A percentile compares a stretch with the other conserved stretches of the same genome.
phyloP scores from a whole-genome alignment of 53 echinoderm and acorn worm genomes.

The Luidia sarsii region DNA sequence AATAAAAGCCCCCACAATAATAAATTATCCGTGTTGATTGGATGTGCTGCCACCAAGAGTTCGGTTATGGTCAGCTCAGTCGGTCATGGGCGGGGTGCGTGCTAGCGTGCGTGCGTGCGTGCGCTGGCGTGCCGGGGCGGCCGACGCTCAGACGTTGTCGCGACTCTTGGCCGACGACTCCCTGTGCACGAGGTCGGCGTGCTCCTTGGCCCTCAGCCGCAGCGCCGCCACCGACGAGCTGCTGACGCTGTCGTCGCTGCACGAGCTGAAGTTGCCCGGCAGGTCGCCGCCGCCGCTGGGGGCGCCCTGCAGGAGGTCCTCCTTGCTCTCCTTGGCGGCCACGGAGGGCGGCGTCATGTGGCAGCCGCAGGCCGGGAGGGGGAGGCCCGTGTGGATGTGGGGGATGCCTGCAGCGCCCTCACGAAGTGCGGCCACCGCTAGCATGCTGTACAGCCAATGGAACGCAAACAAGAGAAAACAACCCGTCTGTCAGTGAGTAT shows the following conservation, averaged over 20 bases:
- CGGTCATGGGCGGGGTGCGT: no score
- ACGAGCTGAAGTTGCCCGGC: conserved; percentile 58
- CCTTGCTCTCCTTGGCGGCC: conserved; percentile 48
- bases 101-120: no score
- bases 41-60: no score
- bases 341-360: conserved; percentile 35
- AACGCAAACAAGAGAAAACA: no score
- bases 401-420: conserved; percentile 32
- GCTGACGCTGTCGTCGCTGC: conserved; percentile 66
- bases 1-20: no score
- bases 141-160: conserved; percentile 16
- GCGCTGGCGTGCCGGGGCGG: no score
- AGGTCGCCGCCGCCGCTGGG: conserved; percentile 42
- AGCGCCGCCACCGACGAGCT: conserved; percentile 75
- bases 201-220: conserved; percentile 76
- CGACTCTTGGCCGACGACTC: conserved; percentile 52
- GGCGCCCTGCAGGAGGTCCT: conserved; percentile 43
- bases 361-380: conserved; percentile 52
- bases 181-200: conserved; percentile 56
- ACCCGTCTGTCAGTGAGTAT: no score
- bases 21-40: no score
- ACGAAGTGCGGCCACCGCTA: conserved; percentile 49
- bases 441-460: conserved; percentile 27
- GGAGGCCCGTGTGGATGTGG: conserved; percentile 45
- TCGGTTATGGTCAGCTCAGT: no score